Evolutionary conservation across 2,113 vertebrate species (phyloP), one percentile per base, ranked within the genome.

Genomic region (Ctenomys sociabilis): DNA sequence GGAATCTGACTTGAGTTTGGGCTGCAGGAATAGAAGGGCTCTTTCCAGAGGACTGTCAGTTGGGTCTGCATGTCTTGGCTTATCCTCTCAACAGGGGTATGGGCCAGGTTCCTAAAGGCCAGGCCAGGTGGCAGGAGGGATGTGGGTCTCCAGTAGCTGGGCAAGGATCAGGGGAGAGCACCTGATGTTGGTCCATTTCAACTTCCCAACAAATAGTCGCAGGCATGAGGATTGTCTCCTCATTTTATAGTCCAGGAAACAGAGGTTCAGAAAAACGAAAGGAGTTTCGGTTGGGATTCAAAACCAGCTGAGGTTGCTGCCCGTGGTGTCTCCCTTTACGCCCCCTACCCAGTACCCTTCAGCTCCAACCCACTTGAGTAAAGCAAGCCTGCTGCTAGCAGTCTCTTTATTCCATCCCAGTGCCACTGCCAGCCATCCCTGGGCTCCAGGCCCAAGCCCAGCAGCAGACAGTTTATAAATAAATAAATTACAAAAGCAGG

Each of bases 401-500:
- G 59, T 90, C 91, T 95, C 85, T 97, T 98, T 98, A 98, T 98
- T 96, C 88, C 82, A 64, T 30, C 59, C 45, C 0, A 3, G 78
- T 82, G 86, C 85, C 37, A 54, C 3, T 7, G 32, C 45, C 32
- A 35, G 91, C 77, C 32, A 43, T 24, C n/a, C 54, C 32, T n/a
- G 95, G 91, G 93, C 89, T 91, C 96, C 95, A 93, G 93, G 75
- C 95, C 95, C 57, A 3, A 64, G 52, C 86, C 40, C 75, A 49
- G 96, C 94, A 95, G 96, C 92, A 70, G 88, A 54, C n/a, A 92
- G 94, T 97, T 95, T 95, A 93, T 97, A 97, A 97, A 97, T 97
- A 97, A 97, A 97, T 96, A 97, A 94, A 91, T 96, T 93, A 97
- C 81, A 97, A 97, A 97, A 97, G 93, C 43, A 16, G 94, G 94